Percentiles rank a stretch among this genome's conserved stretches.
These are phyloP conservation scores for Liolophura sinensis DNA, from an alignment of 1,140 invertebrate genomes.

Conservation along the genomic window DNA sequence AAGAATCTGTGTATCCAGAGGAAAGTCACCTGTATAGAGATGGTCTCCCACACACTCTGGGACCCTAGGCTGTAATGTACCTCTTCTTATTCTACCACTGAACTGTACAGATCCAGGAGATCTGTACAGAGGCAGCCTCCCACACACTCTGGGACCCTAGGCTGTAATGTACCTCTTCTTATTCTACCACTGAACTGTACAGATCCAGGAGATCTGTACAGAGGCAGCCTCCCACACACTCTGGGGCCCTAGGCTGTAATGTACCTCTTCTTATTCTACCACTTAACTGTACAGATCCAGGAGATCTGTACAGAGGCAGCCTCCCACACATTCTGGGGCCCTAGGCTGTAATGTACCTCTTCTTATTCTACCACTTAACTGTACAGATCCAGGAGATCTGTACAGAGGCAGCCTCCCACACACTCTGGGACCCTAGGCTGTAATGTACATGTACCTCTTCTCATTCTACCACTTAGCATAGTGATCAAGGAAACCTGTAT, in stretches of 20 bases:
- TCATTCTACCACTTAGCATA: too few relatives aligned
- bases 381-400: too few relatives aligned
- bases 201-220: slow-evolving; percentile 59
- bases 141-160: slow-evolving; percentile 35
- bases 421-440: slow-evolving; percentile 30
- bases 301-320: slow-evolving; percentile 49
- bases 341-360: neutral
- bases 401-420: slow-evolving; percentile 40
- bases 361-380: too few relatives aligned
- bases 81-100: too few relatives aligned
- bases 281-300: too few relatives aligned
- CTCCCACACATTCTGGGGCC: too few relatives aligned
- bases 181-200: too few relatives aligned
- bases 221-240: slow-evolving; percentile 51
- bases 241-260: slow-evolving; percentile 43
- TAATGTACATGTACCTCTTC: too few relatives aligned
- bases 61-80: slow-evolving; percentile 39
- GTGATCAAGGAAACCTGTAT: too few relatives aligned
- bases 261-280: too few relatives aligned
- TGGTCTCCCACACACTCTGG: slow-evolving; percentile 52
- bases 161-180: too few relatives aligned
- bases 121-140: slow-evolving; percentile 48
- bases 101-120: too few relatives aligned
- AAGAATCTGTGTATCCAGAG: slow-evolving; percentile 64
- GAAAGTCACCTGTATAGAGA: slow-evolving; percentile 63